Conservation (phyloP, 2,797 vertebrate genomes). For the Orestias chungarensis region DNA sequence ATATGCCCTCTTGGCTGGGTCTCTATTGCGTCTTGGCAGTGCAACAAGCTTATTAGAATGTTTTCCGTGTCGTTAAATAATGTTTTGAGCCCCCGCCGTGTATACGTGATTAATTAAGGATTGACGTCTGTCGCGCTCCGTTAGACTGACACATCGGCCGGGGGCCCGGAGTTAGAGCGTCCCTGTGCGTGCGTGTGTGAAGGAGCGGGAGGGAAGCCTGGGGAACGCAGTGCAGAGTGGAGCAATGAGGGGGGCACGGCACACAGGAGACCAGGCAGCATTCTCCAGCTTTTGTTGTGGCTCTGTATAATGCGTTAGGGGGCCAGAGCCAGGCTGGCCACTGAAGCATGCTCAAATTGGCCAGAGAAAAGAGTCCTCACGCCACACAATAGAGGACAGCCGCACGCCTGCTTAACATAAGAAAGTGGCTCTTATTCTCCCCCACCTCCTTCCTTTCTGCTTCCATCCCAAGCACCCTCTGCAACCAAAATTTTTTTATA, state of each 20-base stretch:
- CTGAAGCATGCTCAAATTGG: constrained; percentile 82
- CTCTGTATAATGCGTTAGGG: constrained; percentile 78
- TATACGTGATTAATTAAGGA: constrained; percentile 81
- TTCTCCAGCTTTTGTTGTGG: constrained; percentile 80
- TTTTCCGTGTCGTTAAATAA: constrained; percentile 83
- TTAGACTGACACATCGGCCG: constrained; percentile 75
- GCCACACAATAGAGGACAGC: constrained; percentile 81
- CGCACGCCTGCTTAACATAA: constrained; percentile 83
- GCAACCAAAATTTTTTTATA: not conserved
- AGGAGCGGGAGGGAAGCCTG: constrained; percentile 70
- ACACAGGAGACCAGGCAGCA: constrained; percentile 69
- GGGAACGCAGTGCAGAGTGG: constrained; percentile 71
- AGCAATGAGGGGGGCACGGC: constrained; percentile 75
- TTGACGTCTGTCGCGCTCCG: constrained; percentile 74
- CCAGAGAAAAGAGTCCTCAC: constrained; percentile 82
- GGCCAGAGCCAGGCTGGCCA: constrained; percentile 75
- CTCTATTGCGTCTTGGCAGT: constrained; percentile 74
- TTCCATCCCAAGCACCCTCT: constrained; percentile 30
- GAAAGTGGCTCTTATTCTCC: constrained; percentile 77
- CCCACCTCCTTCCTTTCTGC: constrained; percentile 57
- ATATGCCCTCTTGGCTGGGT: constrained; percentile 60
- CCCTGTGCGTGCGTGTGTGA: constrained; percentile 50
- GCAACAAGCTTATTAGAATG: constrained; percentile 82
- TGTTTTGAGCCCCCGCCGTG: constrained; percentile 74
- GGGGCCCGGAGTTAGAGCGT: constrained; percentile 63